phyloP scores from a whole-genome alignment of 2,113 vertebrate genomes.

The Cervus canadensis region DNA sequence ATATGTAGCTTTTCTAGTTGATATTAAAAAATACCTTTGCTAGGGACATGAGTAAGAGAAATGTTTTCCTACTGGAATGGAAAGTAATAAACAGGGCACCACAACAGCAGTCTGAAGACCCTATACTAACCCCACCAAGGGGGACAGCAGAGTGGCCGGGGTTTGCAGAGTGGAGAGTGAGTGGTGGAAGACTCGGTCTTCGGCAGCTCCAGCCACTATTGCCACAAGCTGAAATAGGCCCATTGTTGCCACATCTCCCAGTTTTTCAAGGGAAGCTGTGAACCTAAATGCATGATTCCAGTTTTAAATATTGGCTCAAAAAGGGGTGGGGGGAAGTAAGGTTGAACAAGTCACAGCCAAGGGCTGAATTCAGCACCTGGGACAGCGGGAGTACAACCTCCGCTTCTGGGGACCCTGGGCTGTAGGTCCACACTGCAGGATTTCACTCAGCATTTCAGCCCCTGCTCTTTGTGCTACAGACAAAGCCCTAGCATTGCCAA shows the following conservation, averaged over 20 bases:
- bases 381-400: not conserved
- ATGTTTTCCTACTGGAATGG: not conserved
- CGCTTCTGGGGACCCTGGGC: fast-evolving
- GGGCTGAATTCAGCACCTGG: not conserved
- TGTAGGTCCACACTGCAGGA: fast-evolving
- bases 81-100: not conserved
- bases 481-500: slow-evolving; percentile 12
- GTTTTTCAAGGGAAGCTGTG: not conserved
- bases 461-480: not conserved
- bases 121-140: fast-evolving
- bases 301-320: not conserved
- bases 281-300: not conserved
- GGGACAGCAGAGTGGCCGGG: fast-evolving
- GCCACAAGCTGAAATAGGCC: not conserved
- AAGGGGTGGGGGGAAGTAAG: not conserved
- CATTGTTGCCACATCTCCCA: not conserved
- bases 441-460: not conserved
- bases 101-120: not conserved
- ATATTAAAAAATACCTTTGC: not conserved
- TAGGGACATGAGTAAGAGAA: not conserved
- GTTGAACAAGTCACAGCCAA: fast-evolving
- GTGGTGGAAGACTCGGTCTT: too few relatives aligned
- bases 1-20: not conserved
- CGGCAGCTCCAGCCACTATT: not conserved
- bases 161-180: fast-evolving